These are phyloP conservation scores for Coenobita brevimanus DNA, from an alignment of 1,140 invertebrate species.

Conservation along the genomic window DNA sequence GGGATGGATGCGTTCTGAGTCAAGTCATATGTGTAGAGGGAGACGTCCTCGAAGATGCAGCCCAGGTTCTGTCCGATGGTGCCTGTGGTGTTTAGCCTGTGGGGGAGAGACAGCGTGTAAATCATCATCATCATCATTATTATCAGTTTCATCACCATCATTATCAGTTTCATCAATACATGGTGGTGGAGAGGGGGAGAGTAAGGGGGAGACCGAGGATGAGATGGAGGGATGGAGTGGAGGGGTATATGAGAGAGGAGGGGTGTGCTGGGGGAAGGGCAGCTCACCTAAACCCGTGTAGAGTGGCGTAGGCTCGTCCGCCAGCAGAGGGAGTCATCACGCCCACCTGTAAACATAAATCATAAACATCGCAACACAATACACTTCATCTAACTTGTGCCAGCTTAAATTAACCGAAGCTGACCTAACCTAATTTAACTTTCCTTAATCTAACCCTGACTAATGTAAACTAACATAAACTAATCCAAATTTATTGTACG, in stretches of 20 bases:
- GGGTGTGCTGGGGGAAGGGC: background rate
- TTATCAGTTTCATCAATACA: too few species aligned
- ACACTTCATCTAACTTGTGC: background rate
- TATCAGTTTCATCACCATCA: too few species aligned
- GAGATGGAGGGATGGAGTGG: background rate
- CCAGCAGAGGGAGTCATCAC: conserved; percentile 1
- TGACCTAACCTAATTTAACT: too few species aligned
- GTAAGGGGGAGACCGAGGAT: background rate
- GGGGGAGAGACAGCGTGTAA: background rate
- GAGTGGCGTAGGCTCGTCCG: conserved; percentile 26
- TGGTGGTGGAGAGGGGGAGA: background rate
- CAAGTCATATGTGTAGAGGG: conserved; percentile 16
- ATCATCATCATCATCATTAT: too few species aligned
- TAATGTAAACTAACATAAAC: too few species aligned
- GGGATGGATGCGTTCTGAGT: conserved; percentile 46
- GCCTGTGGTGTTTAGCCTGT: background rate
- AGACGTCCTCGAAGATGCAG: conserved; percentile 23
- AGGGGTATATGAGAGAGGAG: background rate
- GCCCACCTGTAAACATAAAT: background rate
- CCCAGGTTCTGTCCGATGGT: conserved; percentile 49
- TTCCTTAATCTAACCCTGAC: too few species aligned
- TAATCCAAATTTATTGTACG: too few species aligned
- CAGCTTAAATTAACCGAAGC: too few species aligned
- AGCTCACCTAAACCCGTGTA: conserved; percentile 39
- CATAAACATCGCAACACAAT: background rate